Base-by-base conservation (phyloP, 2,888 invertebrate genomes). In the Galeopsomyia nigrocyanea region DNA sequence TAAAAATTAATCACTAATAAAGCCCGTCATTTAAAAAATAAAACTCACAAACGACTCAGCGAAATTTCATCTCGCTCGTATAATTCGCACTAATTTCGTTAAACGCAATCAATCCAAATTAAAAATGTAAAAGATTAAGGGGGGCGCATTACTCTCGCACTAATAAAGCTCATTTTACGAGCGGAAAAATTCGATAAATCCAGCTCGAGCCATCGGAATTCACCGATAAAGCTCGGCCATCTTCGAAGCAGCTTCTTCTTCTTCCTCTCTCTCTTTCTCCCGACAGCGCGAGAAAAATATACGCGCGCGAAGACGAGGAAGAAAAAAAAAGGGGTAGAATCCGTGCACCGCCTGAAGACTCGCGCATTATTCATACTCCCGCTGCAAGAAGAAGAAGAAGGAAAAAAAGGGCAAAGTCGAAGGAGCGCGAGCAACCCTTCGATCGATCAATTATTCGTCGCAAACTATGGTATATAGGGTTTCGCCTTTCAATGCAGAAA, bases 341-440 rank as follows among this genome's bases (percentile, higher is more conserved):
- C 62, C 39, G 39, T n/a, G 46, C 51, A 31, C 49, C 26, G 55
- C 49, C 31, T 68, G 47, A 55, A 56, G 73, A 66, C 66, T 75
- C 55, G 67, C 75, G 75, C 63, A 69, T 69, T 63, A 57, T 63
- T 69, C 69, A 69, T 62, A 50, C 69, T 69, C 21, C 78, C 77
- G 66, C 78, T 79, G 75, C 75, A 39, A 76, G 77, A 79, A 78
- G 77, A 73, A 67, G 76, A 66, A 61, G 61, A 56, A 53, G 72
- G 55, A 64, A 55, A 72, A 69, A 63, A 65, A 21, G 62, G 58
- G 63, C 57, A 39, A 39, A 3, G 39, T 39, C 39, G 39, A 10
- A 10, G 10, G 3, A 26, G 5, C 26, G 26, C 13, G 39, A 3
- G 39, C 26, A 5, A 26, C 39, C 39, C 10, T 39, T 55, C 61